These are phyloP conservation scores for Whitmania pigra DNA, from an alignment of 1,140 invertebrate species.

Conservation along the genomic window DNA sequence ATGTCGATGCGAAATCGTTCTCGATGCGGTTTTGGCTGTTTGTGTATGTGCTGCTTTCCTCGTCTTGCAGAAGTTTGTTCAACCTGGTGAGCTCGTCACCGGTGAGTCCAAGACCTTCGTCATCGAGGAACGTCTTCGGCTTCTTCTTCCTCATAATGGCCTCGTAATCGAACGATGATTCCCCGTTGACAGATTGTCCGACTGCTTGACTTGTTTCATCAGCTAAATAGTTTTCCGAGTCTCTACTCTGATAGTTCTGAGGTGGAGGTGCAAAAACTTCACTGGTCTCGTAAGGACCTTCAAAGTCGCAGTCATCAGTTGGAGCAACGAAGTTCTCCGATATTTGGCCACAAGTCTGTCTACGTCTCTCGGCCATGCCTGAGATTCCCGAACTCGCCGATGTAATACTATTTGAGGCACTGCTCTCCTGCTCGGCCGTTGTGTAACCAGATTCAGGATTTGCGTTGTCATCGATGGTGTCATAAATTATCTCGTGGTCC, in stretches of 20 bases:
- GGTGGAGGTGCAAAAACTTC: not conserved
- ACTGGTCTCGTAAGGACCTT: not conserved
- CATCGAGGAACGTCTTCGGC: not conserved
- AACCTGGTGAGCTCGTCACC: not conserved
- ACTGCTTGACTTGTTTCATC: not conserved
- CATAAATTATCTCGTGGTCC: not conserved
- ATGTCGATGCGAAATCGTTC: not conserved
- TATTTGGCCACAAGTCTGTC: not conserved
- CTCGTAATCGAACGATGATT: constrained; percentile 5
- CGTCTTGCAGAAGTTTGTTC: not conserved
- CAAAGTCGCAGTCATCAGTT: not conserved
- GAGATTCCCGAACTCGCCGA: not conserved
- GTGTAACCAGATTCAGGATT: constrained; percentile 6
- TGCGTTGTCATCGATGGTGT: not conserved
- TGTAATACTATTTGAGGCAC: constrained; percentile 5
- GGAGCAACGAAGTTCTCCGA: not conserved
- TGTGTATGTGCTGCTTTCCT: not conserved
- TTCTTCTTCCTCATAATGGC: constrained; percentile 11
- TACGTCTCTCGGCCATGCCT: constrained; percentile 1
- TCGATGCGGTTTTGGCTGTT: not conserved
- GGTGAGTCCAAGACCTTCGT: not conserved
- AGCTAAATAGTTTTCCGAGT: not conserved
- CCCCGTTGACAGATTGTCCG: not conserved
- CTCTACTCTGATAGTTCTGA: not conserved
- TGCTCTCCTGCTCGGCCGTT: not conserved